Conservation (phyloP, 2,797 vertebrate species). For the Sphenopsis melanotis region DNA sequence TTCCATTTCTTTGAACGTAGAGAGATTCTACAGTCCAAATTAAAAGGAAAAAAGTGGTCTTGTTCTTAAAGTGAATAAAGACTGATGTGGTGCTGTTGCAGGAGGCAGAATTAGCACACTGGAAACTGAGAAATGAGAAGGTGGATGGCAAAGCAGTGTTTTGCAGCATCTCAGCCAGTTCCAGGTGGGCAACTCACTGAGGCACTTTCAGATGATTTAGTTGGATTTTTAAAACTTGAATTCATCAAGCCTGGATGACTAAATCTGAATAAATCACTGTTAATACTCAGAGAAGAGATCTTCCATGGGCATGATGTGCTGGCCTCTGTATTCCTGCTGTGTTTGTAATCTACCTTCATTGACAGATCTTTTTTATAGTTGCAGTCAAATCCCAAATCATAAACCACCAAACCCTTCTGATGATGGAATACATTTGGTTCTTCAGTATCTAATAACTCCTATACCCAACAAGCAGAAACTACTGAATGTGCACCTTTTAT, state of each 20-base stretch:
- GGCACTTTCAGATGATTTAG: neutral
- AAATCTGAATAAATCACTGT: neutral
- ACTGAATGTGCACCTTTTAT: neutral
- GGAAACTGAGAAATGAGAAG: neutral
- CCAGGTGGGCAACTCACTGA: neutral
- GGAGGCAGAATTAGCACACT: neutral
- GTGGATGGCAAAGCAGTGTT: neutral
- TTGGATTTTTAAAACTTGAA: neutral
- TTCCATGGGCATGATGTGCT: neutral
- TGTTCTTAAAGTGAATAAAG: neutral
- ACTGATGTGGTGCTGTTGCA: neutral
- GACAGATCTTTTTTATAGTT: neutral
- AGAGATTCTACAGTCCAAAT: neutral
- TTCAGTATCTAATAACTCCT: neutral
- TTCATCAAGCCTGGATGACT: neutral
- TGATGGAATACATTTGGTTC: neutral
- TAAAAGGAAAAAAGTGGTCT: neutral
- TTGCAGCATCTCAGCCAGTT: neutral
- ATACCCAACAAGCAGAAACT: neutral
- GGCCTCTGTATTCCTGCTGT: neutral
- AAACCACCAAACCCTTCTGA: neutral
- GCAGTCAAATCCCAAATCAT: neutral
- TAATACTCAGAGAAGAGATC: neutral
- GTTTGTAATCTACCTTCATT: neutral
- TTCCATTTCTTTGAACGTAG: neutral